phyloP scores from a whole-genome alignment of 2,113 vertebrate species.

The Agapornis roseicollis region DNA sequence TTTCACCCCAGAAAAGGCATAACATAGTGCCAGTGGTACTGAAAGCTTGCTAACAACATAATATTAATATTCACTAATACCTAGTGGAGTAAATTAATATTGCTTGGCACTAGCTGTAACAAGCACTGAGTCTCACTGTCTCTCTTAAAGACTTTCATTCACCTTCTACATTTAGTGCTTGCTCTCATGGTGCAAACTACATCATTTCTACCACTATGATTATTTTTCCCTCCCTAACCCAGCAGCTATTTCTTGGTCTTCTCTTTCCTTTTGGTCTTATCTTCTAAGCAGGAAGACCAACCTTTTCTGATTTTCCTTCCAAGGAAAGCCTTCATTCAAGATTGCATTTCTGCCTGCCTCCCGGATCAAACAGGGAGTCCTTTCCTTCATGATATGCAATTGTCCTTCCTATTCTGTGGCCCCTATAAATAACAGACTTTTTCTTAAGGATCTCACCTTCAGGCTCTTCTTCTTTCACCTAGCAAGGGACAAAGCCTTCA shows the following conservation, averaged over 20 bases:
- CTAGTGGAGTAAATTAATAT: background rate
- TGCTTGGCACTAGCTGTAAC: background rate
- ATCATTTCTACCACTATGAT: background rate
- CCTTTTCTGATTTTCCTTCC: background rate
- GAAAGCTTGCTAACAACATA: background rate
- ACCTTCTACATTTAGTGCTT: background rate
- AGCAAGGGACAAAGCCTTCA: background rate
- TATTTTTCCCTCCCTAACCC: background rate
- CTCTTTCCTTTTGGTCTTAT: background rate
- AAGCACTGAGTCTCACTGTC: background rate
- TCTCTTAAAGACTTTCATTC: background rate
- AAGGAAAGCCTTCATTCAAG: background rate
- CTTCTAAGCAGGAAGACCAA: background rate
- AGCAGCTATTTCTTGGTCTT: background rate
- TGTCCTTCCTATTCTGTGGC: background rate
- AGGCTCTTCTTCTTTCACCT: background rate
- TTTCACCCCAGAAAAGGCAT: constrained; percentile 1
- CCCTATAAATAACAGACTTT: background rate
- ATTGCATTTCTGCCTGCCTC: background rate
- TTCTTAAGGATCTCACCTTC: background rate
- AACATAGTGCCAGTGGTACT: background rate
- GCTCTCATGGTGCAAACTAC: background rate
- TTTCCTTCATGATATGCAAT: background rate
- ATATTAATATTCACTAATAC: constrained; percentile 37
- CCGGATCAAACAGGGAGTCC: background rate